These are phyloP conservation scores for Blera fallax DNA, from an alignment of 2,888 invertebrate species.

Conservation along the genomic window DNA sequence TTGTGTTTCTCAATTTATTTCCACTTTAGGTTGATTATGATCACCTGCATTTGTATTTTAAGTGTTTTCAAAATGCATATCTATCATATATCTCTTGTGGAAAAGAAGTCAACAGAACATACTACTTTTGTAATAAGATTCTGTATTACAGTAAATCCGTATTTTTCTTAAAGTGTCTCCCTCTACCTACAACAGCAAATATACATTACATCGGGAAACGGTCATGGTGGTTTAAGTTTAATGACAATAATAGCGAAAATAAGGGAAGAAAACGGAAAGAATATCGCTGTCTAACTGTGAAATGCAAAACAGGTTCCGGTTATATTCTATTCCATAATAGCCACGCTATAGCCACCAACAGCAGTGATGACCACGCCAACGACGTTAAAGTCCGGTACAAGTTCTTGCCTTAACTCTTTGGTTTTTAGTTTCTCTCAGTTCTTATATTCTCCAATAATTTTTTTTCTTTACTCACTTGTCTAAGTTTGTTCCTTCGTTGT, in stretches of 20 bases:
- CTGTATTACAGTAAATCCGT: conserved; percentile 2
- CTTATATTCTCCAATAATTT: conserved; percentile 38
- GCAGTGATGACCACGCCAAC: background rate
- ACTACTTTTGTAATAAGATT: background rate
- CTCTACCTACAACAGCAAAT: background rate
- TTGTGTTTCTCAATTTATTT: background rate
- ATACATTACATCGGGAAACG: conserved; percentile 57
- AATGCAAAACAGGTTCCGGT: conserved; percentile 67
- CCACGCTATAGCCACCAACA: background rate
- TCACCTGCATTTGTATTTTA: background rate
- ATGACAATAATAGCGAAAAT: conserved; percentile 26
- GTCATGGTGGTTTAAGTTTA: conserved; percentile 44
- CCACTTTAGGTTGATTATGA: background rate
- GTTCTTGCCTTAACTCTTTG: conserved; percentile 55
- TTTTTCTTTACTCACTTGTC: background rate
- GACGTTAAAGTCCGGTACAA: conserved; percentile 10
- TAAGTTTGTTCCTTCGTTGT: conserved; percentile 17
- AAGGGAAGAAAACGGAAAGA: conserved; percentile 23
- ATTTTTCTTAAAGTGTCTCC: background rate
- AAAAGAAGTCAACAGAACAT: conserved; percentile 1
- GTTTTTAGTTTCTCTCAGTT: conserved; percentile 28
- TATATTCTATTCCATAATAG: conserved; percentile 51
- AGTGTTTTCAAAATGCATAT: background rate
- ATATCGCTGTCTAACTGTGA: conserved; percentile 56
- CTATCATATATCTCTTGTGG: background rate